These are phyloP conservation scores for Sarcophaga bullata DNA, from an alignment of 1,140 invertebrate species.

Conservation along the genomic window DNA sequence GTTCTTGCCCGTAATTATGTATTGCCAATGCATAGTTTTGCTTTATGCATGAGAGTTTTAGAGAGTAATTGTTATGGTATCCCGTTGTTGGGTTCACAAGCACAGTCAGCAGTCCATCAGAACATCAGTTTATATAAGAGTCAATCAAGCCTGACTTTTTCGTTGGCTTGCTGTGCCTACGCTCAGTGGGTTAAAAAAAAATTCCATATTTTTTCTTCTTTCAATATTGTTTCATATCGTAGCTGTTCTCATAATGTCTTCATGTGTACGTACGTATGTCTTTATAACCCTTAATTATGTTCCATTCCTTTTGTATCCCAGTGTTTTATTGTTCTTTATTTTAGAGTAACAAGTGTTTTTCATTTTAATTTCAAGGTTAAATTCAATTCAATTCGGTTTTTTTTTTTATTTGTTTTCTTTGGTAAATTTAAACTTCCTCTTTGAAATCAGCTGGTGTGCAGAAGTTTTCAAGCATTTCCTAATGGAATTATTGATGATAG, in stretches of 20 bases:
- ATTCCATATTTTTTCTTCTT: not conserved
- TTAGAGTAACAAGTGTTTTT: conserved; percentile 33
- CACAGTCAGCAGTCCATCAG: not conserved
- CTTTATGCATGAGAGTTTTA: too few relatives aligned
- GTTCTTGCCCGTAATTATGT: not conserved
- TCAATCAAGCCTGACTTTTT: not conserved
- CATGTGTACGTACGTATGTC: not conserved
- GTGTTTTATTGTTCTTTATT: not conserved
- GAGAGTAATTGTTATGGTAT: not conserved
- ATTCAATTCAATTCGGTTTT: not conserved
- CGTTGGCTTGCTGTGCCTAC: not conserved
- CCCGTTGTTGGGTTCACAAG: conserved; percentile 9
- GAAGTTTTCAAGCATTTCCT: conserved; percentile 15
- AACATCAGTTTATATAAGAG: too few relatives aligned
- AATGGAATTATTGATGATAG: not conserved
- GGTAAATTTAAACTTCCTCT: conserved; percentile 30
- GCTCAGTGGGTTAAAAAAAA: not conserved
- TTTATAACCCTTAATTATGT: not conserved
- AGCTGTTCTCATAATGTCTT: conserved; percentile 5
- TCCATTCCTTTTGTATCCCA: not conserved
- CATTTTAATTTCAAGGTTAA: not conserved
- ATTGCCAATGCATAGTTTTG: not conserved
- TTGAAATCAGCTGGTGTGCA: not conserved
- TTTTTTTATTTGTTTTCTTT: not conserved
- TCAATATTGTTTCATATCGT: not conserved